Conservation (phyloP, 2,888 invertebrate species). For the Hyppa rectilinea region DNA sequence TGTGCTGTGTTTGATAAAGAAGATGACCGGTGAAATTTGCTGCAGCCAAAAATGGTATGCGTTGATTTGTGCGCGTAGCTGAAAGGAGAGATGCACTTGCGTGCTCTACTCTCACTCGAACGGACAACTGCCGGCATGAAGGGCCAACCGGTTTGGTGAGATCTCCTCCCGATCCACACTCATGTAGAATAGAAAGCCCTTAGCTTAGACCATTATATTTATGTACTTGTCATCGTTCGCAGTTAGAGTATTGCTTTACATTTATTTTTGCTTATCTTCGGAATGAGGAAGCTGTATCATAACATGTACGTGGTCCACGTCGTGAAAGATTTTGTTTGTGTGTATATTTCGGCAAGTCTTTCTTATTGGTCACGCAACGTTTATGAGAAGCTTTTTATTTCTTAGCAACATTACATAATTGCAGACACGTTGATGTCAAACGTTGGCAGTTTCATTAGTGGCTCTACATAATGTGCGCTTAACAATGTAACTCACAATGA, state of each 20-base stretch:
- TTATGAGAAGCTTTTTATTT: conserved; percentile 55
- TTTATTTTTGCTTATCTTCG: conserved; percentile 37
- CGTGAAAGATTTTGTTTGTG: conserved; percentile 39
- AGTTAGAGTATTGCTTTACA: conserved; percentile 59
- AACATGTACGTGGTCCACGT: conserved; percentile 38
- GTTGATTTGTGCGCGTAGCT: conserved; percentile 80
- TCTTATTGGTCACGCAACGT: conserved; percentile 35
- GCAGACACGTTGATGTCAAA: conserved; percentile 34
- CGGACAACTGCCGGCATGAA: conserved; percentile 84
- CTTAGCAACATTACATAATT: conserved; percentile 60
- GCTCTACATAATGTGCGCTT: conserved; percentile 36
- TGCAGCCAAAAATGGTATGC: conserved; percentile 84
- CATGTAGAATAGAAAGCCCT: conserved; percentile 74
- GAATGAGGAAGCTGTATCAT: conserved; percentile 30
- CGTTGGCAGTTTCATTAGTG: conserved; percentile 45
- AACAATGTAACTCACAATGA: conserved; percentile 42
- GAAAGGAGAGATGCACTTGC: conserved; percentile 84
- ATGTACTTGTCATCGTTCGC: conserved; percentile 47
- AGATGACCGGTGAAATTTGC: conserved; percentile 86
- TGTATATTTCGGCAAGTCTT: conserved; percentile 44
- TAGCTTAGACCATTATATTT: conserved; percentile 63
- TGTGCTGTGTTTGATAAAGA: conserved; percentile 83
- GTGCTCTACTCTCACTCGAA: conserved; percentile 79
- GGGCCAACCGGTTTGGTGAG: conserved; percentile 90
- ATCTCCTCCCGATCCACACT: conserved; percentile 79